Evolutionary conservation across 64 coral and sea anemone species (phyloP).

Genomic region (Montipora foliosa): DNA sequence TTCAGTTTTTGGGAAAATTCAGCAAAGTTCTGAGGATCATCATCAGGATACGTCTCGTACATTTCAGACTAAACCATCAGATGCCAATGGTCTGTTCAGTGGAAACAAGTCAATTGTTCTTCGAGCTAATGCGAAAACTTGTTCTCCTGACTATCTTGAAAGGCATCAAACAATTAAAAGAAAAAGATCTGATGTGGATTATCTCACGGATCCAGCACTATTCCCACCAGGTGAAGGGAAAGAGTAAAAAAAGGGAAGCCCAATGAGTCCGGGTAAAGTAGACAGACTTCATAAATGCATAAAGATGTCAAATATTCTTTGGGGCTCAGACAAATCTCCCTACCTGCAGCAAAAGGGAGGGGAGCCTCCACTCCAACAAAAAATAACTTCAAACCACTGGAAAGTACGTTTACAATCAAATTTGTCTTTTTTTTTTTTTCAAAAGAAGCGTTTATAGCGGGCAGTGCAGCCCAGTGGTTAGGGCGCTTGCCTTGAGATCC

Average conservation of each 20-base stretch:
- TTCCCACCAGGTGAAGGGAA: neutral
- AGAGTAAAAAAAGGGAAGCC: neutral
- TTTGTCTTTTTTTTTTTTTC: too few relatives aligned
- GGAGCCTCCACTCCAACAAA: too few relatives aligned
- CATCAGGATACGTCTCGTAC: neutral
- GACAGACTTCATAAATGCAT: neutral
- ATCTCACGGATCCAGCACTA: neutral
- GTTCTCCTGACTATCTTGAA: neutral
- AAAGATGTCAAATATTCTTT: too few relatives aligned
- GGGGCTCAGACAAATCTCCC: too few relatives aligned
- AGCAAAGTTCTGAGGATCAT: neutral
- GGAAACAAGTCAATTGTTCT: neutral
- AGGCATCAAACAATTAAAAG: neutral
- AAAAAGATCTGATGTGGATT: conserved; percentile 1
- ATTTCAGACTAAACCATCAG: neutral
- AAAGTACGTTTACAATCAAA: too few relatives aligned
- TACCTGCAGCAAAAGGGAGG: too few relatives aligned
- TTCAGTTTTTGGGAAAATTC: too few relatives aligned
- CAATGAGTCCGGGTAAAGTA: conserved; percentile 15
- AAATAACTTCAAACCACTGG: too few relatives aligned
- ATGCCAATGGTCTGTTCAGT: neutral
- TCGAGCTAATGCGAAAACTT: neutral
- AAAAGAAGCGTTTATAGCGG: too few relatives aligned
- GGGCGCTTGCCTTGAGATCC: too few relatives aligned
- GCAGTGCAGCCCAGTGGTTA: too few relatives aligned